phyloP scores from a whole-genome alignment of 1,140 invertebrate genomes.

The Bilobella aurantiaca region DNA sequence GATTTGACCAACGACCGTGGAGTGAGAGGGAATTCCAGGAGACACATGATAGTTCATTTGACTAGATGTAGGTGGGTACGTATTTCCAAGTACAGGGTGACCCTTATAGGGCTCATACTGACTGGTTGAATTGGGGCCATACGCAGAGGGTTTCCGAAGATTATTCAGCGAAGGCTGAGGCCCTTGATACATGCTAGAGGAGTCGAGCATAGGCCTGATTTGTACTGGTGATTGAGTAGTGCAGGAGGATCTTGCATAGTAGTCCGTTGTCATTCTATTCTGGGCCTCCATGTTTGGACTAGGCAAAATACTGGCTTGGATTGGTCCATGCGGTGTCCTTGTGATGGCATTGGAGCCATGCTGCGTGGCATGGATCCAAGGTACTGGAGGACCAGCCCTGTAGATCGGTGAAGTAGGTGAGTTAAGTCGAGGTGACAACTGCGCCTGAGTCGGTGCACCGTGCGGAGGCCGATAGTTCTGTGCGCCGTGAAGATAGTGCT shows the following conservation, averaged over 20 bases:
- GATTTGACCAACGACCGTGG: not conserved
- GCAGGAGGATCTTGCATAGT: too few relatives aligned
- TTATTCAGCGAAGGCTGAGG: not conserved
- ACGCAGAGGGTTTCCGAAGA: not conserved
- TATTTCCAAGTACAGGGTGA: too few relatives aligned
- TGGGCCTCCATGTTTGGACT: not conserved
- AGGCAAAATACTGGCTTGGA: slow-evolving; percentile 2
- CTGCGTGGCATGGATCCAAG: not conserved
- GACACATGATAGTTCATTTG: not conserved
- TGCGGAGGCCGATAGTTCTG: not conserved
- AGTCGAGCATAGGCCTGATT: not conserved
- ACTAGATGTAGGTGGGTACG: not conserved
- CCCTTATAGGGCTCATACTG: not conserved
- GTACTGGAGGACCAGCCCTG: not conserved
- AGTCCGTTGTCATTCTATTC: not conserved
- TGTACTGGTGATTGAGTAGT: not conserved
- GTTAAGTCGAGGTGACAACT: not conserved
- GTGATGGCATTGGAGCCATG: not conserved
- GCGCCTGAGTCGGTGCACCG: not conserved
- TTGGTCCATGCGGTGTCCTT: too few relatives aligned
- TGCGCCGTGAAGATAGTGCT: not conserved
- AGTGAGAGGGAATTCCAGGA: not conserved
- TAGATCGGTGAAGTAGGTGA: not conserved
- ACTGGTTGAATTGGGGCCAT: not conserved
- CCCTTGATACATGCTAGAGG: too few relatives aligned